These are phyloP conservation scores for Morphnarchus princeps DNA, from an alignment of 2,113 vertebrate species.

Conservation along the genomic window DNA sequence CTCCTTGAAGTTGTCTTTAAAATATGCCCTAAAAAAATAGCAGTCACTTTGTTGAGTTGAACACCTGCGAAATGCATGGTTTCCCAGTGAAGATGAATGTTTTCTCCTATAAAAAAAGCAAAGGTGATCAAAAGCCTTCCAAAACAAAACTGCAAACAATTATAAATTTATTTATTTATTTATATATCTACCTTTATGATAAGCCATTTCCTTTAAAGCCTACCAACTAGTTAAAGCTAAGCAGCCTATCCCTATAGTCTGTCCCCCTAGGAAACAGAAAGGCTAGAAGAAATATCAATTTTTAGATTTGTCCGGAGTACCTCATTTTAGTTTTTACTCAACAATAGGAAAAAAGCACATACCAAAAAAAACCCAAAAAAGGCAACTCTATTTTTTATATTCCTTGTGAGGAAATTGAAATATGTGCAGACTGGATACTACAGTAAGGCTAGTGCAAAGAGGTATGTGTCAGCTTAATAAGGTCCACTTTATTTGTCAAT, in stretches of 20 bases:
- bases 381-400: not conserved
- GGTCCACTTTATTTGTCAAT: constrained; percentile 49
- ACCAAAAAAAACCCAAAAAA: too few relatives aligned
- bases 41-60: not conserved
- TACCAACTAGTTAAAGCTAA: not conserved
- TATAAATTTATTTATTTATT: not conserved
- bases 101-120: not conserved
- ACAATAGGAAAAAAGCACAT: not conserved
- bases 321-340: not conserved
- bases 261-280: not conserved
- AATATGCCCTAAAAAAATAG: not conserved
- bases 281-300: not conserved
- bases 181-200: not conserved
- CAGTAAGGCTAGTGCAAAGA: constrained; percentile 25
- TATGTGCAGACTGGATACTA: not conserved
- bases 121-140: not conserved
- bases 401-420: not conserved
- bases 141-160: not conserved
- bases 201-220: not conserved
- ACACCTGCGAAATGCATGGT: not conserved
- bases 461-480: constrained; percentile 41
- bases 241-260: not conserved
- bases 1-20: not conserved
- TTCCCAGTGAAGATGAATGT: not conserved
- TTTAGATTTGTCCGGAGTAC: not conserved